Evolutionary conservation across 2,888 invertebrate genomes (phyloP).

Genomic region (Hoplodrina blanda): DNA sequence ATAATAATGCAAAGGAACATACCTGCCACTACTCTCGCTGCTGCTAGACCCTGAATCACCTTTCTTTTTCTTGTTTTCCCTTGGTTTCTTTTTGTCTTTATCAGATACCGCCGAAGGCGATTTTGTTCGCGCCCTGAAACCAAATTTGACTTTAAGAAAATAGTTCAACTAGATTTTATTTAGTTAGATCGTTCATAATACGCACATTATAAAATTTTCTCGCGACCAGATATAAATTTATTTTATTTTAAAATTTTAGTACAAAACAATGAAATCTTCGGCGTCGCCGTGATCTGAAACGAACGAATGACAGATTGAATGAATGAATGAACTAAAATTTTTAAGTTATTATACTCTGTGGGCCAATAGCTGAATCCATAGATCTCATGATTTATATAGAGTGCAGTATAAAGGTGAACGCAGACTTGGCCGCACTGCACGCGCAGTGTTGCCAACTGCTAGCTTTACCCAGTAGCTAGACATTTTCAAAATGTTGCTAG

Average conservation of each 20-base stretch:
- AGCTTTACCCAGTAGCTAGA: no score
- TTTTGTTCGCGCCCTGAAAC: constrained; percentile 93
- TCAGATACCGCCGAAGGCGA: constrained; percentile 93
- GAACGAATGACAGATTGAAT: background rate
- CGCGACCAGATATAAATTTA: constrained; percentile 3
- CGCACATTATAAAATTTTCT: constrained; percentile 34
- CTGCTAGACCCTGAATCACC: constrained; percentile 94
- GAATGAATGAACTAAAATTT: background rate
- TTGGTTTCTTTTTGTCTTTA: constrained; percentile 93
- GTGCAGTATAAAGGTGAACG: no score
- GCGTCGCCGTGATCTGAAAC: constrained; percentile 48
- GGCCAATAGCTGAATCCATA: no score
- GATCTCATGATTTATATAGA: no score
- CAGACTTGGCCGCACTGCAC: no score
- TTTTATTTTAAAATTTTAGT: background rate
- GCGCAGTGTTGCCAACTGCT: no score
- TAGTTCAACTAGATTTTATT: background rate
- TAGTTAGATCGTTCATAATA: constrained; percentile 14
- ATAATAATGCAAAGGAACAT: constrained; percentile 12
- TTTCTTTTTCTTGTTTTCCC: constrained; percentile 91
- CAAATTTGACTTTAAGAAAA: constrained; percentile 17
- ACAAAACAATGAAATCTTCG: constrained; percentile 20
- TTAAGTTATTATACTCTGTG: no score
- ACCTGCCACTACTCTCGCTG: constrained; percentile 95
- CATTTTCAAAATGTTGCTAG: no score